Conservation (phyloP, 2,113 vertebrate genomes). For the Balaenoptera acutorostrata region DNA sequence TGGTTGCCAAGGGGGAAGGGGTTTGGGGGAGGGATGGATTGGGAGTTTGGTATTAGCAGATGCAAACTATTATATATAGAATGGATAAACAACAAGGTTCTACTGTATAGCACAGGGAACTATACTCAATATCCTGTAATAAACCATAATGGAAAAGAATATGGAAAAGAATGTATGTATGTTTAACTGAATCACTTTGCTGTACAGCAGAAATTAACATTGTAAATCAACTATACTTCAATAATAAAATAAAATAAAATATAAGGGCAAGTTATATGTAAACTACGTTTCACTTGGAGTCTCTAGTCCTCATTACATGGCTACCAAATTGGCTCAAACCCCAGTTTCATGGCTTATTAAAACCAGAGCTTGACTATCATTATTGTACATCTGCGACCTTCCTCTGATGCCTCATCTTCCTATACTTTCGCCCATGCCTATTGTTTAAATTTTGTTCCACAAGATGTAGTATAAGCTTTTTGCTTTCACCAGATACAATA, state of each 20-base stretch:
- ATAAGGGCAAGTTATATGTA: not conserved
- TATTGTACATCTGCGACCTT: not conserved
- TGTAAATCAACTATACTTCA: not conserved
- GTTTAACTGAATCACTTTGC: not conserved
- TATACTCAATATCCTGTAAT: not conserved
- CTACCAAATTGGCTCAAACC: not conserved
- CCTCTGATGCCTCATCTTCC: not conserved
- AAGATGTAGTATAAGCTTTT: not conserved
- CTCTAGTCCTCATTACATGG: not conserved
- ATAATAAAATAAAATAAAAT: not conserved
- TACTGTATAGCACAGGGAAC: too few relatives aligned
- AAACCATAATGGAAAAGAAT: not conserved
- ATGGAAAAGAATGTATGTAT: not conserved
- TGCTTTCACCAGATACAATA: not conserved
- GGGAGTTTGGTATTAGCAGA: too few relatives aligned
- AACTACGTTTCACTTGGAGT: not conserved
- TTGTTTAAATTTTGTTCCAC: not conserved
- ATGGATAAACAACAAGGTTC: too few relatives aligned
- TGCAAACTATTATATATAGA: too few relatives aligned
- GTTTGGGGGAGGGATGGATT: too few relatives aligned
- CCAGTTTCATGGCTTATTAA: not conserved
- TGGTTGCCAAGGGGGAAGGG: too few relatives aligned
- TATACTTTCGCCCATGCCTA: not conserved
- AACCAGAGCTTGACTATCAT: not conserved
- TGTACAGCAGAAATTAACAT: not conserved